Percentiles rank a stretch among this genome's conserved stretches.
phyloP scores from a whole-genome alignment of 2,888 invertebrate genomes.

The Ornithoptera alexandrae region DNA sequence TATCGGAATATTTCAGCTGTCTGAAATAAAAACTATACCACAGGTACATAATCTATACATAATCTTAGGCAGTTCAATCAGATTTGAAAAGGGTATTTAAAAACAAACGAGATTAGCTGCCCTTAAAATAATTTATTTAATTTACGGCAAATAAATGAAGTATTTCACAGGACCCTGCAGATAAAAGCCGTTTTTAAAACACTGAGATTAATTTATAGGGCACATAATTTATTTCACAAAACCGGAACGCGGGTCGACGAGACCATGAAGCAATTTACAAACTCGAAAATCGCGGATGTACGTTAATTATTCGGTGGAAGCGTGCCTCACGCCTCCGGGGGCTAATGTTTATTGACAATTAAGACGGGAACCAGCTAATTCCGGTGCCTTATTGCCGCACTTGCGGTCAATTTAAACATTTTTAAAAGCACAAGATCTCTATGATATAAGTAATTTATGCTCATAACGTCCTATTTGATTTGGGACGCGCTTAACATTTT shows the following conservation, averaged over 20 bases:
- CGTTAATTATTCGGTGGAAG: conserved; percentile 77
- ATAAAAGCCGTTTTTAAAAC: conserved; percentile 67
- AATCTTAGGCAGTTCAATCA: too few relatives aligned
- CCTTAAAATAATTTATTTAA: background rate
- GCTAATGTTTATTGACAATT: conserved; percentile 78
- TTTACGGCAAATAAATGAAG: conserved; percentile 45
- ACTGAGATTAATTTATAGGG: conserved; percentile 74
- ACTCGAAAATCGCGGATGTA: conserved; percentile 80
- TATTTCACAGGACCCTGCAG: conserved; percentile 43
- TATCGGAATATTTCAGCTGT: too few relatives aligned
- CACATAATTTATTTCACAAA: conserved; percentile 76
- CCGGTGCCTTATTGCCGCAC: conserved; percentile 64
- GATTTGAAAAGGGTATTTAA: too few relatives aligned
- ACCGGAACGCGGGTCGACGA: conserved; percentile 73
- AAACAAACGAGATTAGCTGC: too few relatives aligned
- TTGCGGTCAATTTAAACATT: conserved; percentile 46
- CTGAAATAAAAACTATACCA: too few relatives aligned
- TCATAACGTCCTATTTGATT: too few relatives aligned
- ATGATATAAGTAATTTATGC: too few relatives aligned
- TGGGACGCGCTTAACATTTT: too few relatives aligned
- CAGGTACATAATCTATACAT: too few relatives aligned
- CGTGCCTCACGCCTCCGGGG: conserved; percentile 58
- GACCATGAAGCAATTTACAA: conserved; percentile 79
- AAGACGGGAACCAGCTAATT: conserved; percentile 68
- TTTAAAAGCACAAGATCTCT: background rate